These are phyloP conservation scores for Thaumetopoea pityocampa DNA, from an alignment of 1,140 invertebrate genomes.

Conservation along the genomic window DNA sequence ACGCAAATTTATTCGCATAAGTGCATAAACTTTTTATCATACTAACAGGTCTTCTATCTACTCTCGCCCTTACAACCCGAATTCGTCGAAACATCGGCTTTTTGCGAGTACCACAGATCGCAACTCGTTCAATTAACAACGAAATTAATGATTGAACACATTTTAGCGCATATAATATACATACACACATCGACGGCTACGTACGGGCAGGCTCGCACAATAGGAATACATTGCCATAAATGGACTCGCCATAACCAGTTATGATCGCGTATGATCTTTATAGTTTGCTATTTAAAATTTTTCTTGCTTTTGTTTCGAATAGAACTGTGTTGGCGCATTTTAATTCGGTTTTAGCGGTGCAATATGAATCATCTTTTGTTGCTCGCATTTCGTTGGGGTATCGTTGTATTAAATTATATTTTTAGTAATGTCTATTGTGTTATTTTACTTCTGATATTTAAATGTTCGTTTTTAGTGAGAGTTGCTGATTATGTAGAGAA, in stretches of 20 bases:
- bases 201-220: constrained; percentile 35
- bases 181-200: constrained; percentile 29
- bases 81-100: constrained; percentile 62
- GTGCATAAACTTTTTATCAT: constrained; percentile 34
- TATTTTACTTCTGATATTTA: no score
- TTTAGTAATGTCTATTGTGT: no score
- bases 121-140: constrained; percentile 67
- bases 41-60: no score
- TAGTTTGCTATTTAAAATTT: constrained; percentile 58
- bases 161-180: constrained; percentile 43
- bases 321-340: constrained; percentile 66
- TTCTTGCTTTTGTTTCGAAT: constrained; percentile 66
- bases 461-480: no score
- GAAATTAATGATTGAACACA: constrained; percentile 73
- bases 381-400: no score
- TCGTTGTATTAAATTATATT: no score
- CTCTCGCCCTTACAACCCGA: constrained; percentile 11
- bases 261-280: constrained; percentile 64
- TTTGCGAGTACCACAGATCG: constrained; percentile 46
- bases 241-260: constrained; percentile 64
- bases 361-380: constrained; percentile 6
- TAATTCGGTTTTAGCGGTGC: constrained; percentile 54
- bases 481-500: no score
- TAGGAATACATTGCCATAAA: constrained; percentile 71
- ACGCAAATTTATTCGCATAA: no score